Base-by-base conservation (phyloP, 2,888 invertebrate genomes). In the Catonia carolina region DNA sequence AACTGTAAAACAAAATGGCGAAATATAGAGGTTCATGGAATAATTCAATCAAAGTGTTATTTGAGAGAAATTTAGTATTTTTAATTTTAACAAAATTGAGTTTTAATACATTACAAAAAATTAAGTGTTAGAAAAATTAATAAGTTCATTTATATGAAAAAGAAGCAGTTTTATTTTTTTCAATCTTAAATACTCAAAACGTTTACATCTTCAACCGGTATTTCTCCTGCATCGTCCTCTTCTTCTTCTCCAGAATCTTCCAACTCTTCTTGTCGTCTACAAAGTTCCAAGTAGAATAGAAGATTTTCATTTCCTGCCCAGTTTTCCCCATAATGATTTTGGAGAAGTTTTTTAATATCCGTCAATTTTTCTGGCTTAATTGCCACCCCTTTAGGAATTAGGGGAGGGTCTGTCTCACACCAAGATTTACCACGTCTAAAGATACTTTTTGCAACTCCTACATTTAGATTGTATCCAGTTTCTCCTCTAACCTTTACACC, bases 281-380 rank as follows among this genome's bases (percentile, higher is more conserved):
- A 47, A 17, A 47, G 47, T 23, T 47, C 20, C 47, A 22, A 22
- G 47, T 47, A 47, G 17, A 47, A 47, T 47, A 2, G 8, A 8
- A 47, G 47, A 22, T 47, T 14, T n/a, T 22, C 47, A 18, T 47
- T 47, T 22, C 7, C 8, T 5, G 18, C 47, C 47, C 47, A 47
- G 47, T 47, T 47, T 23, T 47, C 47, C 22, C 47, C 47, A 47
- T 47, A 47, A 47, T 47, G 47, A n/a, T 47, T 47, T 47, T 18
- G 6, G 15, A 47, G 41, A 10, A 41, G 14, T 41, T 41, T 41
- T 14, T 47, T 47, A 5, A 47, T 47, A n/a, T 47, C 47, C 8
- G 20, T 23, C 20, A 47, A 5, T 23, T 47, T 47, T 47, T 47
- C 47, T 23, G 3, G 47, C 17, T 47, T 47, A 23, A 47, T 18